A percentile compares a stretch with the other conserved stretches of the same genome.
Conservation (phyloP, 1,140 invertebrate species). For the Pseudachorutes palmiensis region DNA sequence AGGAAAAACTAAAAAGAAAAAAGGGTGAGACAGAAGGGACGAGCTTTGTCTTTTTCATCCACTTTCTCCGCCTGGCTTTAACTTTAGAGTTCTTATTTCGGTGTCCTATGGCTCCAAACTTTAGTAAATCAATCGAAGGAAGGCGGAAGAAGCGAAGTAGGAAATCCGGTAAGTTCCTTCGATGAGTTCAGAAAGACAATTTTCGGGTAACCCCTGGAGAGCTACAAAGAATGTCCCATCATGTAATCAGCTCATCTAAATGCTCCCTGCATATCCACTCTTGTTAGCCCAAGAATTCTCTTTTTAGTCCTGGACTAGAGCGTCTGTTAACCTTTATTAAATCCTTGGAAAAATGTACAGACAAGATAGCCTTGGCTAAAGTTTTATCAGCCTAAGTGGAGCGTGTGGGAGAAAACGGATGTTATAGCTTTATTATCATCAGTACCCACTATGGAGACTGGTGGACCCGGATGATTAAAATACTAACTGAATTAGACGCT, state of each 20-base stretch:
- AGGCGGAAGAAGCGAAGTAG: no score
- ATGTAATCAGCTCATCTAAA: constrained; percentile 11
- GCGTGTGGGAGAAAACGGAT: not conserved
- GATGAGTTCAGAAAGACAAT: constrained; percentile 1
- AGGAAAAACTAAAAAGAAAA: not conserved
- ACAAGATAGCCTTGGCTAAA: not conserved
- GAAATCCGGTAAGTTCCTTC: not conserved
- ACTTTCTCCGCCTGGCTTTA: not conserved
- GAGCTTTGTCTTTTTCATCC: no score
- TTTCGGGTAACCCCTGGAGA: not conserved
- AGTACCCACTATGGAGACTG: no score
- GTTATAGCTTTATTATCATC: no score
- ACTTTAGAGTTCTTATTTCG: constrained; percentile 4
- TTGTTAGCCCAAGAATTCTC: not conserved
- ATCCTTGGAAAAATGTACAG: not conserved
- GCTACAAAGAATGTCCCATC: constrained; percentile 6
- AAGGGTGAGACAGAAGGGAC: not conserved
- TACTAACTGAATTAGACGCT: no score
- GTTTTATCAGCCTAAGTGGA: not conserved
- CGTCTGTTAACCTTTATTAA: not conserved
- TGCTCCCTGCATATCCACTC: not conserved
- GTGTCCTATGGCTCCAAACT: not conserved
- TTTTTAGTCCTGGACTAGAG: not conserved
- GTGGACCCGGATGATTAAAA: no score
- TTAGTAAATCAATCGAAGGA: constrained; percentile 5